Evolutionary conservation across 2,797 vertebrate genomes (phyloP).

Genomic region (Hemitrygon akajei): DNA sequence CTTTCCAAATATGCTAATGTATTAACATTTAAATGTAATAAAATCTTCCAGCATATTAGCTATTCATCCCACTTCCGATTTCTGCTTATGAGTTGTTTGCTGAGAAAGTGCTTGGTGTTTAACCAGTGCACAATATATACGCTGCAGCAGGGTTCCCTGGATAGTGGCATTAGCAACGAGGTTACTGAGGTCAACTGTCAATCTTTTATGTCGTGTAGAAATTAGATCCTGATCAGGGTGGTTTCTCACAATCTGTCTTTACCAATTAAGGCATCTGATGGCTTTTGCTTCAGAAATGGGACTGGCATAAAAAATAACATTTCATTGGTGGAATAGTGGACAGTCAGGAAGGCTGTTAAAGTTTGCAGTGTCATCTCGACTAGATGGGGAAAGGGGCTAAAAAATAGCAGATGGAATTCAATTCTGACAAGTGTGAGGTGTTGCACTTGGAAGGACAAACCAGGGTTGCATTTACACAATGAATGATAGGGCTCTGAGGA

Average conservation of each 20-base stretch:
- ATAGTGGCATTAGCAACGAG: background rate
- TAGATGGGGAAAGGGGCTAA: too few species aligned
- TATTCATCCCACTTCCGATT: background rate
- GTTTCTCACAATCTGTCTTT: background rate
- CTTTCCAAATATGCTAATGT: background rate
- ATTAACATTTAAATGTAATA: background rate
- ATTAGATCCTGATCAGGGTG: background rate
- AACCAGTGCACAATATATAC: background rate
- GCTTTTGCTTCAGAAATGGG: background rate
- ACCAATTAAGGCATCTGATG: background rate
- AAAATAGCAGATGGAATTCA: too few species aligned
- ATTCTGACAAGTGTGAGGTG: too few species aligned
- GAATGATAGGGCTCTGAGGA: too few species aligned
- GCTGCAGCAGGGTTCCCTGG: background rate
- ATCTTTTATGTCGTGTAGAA: too few species aligned
- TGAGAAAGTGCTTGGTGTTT: background rate
- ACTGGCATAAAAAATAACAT: background rate
- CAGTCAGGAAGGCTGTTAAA: too few species aligned
- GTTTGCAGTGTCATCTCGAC: too few species aligned
- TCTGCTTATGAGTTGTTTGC: background rate
- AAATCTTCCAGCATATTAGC: background rate
- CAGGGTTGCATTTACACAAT: too few species aligned
- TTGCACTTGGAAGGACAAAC: too few species aligned
- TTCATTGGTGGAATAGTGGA: too few species aligned
- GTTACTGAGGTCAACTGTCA: background rate